A percentile compares a stretch with the other conserved stretches of the same genome.
These are phyloP conservation scores for Rhorus exstirpatorius DNA, from an alignment of 2,888 invertebrate species.

Conservation along the genomic window DNA sequence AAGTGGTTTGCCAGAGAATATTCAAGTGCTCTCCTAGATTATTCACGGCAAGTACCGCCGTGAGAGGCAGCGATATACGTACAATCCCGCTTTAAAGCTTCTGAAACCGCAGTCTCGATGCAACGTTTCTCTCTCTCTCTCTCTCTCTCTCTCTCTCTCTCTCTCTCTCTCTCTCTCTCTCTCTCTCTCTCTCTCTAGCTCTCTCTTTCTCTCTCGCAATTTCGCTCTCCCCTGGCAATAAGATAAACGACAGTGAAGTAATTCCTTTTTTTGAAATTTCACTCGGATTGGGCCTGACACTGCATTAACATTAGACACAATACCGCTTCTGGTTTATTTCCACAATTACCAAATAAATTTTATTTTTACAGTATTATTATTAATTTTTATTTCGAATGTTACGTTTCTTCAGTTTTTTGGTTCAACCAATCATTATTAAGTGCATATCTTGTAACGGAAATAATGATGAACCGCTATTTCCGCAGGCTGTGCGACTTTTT, in stretches of 20 bases:
- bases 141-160: constrained; percentile 9
- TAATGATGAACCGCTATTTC: neutral
- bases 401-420: neutral
- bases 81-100: constrained; percentile 39
- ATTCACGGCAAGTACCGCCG: constrained; percentile 60
- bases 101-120: constrained; percentile 40
- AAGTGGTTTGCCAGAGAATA: constrained; percentile 60
- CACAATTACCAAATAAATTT: constrained; percentile 23
- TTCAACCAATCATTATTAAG: neutral
- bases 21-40: constrained; percentile 63
- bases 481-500: constrained; percentile 3
- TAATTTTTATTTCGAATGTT: neutral
- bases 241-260: constrained; percentile 43
- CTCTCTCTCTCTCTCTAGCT: too few relatives aligned
- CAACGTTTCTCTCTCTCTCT: constrained; percentile 14
- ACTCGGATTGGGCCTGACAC: neutral
- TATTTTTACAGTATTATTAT: neutral
- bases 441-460: neutral
- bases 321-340: neutral
- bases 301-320: constrained; percentile 22
- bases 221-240: constrained; percentile 13
- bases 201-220: neutral
- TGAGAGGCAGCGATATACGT: constrained; percentile 53
- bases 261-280: constrained; percentile 24
- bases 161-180: too few relatives aligned